Base-by-base conservation (phyloP, 2,797 vertebrate species). In the Mionectes olivaceus region DNA sequence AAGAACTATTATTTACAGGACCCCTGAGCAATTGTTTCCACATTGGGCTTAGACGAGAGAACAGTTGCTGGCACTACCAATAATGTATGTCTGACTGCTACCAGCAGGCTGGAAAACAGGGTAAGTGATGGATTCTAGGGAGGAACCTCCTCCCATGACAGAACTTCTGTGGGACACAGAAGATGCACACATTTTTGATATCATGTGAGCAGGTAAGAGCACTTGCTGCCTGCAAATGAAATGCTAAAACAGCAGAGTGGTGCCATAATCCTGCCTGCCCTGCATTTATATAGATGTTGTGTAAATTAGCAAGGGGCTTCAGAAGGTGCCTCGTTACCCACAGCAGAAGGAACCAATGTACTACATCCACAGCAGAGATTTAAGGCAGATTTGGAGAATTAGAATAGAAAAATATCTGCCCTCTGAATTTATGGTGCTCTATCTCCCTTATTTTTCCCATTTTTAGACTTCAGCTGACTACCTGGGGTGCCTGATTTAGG, bases 1-100 rank as follows among this genome's bases (percentile, higher is more conserved):
- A 81, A 65, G 53, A 93, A 77, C 22, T 56, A 18, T 81, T 87
- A 77, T 90, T 95, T 91, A 81, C 70, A 68, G 75, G 68, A 89
- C 67, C 56, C 65, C 39, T 57, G 43, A 89, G 69, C 56, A 81
- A 93, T 60, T 41, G 35, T 85, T 74, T 90, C 57, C 47, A 76
- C 21, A 9, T 32, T 53, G 60, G 56, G 30, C 73, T 76, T 63
- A 77, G 65, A 70, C 83, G 87, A 59, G 91, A 70, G 53, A 77
- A 50, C 43, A 41, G 60, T 74, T 88, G 39, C 80, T 86, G 73
- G 50, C 30, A 39, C 47, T 43, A 14, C 67, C 41, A 63, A 6
- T 68, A 83, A 77, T 85, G 22, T 19, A 47, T n/a, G 5, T 57
- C 35, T 85, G 52, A 19, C 35, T 53, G 65, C 74, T 83, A 59